Percentiles rank a stretch among this genome's conserved stretches.
Conservation (phyloP, 2,888 invertebrate genomes). For the Himalopsyche kuldschensis region DNA sequence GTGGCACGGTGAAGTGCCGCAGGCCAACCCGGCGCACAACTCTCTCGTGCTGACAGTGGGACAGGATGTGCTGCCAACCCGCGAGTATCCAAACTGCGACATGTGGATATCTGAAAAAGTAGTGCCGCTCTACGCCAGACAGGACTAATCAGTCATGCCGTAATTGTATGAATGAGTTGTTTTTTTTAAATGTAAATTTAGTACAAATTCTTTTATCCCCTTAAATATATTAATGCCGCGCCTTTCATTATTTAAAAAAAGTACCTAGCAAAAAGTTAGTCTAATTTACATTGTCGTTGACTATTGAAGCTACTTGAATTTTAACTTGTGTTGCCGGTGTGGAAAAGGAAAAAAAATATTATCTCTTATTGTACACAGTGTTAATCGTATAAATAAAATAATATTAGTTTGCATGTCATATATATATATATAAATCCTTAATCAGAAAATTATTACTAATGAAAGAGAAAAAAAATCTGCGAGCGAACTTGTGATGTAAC, state of each 20-base stretch:
- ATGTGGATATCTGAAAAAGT: constrained; percentile 75
- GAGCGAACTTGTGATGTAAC: constrained; percentile 8
- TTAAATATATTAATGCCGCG: not conserved
- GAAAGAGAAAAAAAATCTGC: not conserved
- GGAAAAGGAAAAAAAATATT: not conserved
- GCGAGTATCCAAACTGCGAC: constrained; percentile 73
- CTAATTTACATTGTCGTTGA: not conserved
- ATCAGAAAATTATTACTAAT: not conserved
- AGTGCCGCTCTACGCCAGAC: constrained; percentile 55
- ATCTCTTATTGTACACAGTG: not conserved
- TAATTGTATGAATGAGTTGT: not conserved
- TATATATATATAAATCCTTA: not conserved
- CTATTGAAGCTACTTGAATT: not conserved
- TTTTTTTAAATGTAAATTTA: not conserved
- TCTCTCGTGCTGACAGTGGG: constrained; percentile 67
- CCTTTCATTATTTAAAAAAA: not conserved
- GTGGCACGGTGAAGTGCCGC: constrained; percentile 71
- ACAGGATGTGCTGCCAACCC: constrained; percentile 68
- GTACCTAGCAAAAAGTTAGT: not conserved
- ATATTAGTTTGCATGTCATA: not conserved
- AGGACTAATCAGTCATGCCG: constrained; percentile 17
- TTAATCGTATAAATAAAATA: not conserved
- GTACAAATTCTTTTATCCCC: not conserved
- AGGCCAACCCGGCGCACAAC: constrained; percentile 58
- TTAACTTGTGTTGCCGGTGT: not conserved